Conservation (phyloP, 2,797 vertebrate genomes). For the Melanotaenia trifasciata region DNA sequence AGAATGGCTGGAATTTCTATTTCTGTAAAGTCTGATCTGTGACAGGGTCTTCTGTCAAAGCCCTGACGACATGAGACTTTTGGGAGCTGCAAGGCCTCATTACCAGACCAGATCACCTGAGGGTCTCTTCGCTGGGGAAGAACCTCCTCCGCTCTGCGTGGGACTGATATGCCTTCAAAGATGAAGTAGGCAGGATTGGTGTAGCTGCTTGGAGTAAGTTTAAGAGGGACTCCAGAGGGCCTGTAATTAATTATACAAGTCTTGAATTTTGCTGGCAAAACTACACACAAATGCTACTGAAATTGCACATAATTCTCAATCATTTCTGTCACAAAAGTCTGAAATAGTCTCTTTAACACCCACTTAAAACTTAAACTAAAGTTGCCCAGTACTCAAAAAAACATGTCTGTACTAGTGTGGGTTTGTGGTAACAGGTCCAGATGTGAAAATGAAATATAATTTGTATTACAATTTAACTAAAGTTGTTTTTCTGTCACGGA, state of each 20-base stretch:
- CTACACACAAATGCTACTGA: not conserved
- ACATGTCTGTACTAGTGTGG: not conserved
- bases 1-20: constrained; percentile 85
- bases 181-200: constrained; percentile 90
- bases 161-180: constrained; percentile 84
- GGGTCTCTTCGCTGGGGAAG: constrained; percentile 67
- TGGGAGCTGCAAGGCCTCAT: constrained; percentile 83
- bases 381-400: not conserved
- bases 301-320: not conserved
- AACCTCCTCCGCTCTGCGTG: constrained; percentile 67
- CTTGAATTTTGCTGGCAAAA: not conserved
- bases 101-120: constrained; percentile 79
- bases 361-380: not conserved
- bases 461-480: not conserved
- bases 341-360: not conserved
- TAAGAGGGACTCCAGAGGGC: constrained; percentile 60
- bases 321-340: not conserved
- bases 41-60: constrained; percentile 70
- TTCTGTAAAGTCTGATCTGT: constrained; percentile 85
- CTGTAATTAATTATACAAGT: constrained; percentile 57
- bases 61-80: constrained; percentile 77
- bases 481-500: not conserved
- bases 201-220: constrained; percentile 82
- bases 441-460: not conserved
- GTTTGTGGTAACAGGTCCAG: not conserved